These are phyloP conservation scores for Fringilla coelebs DNA, from an alignment of 2,797 vertebrate genomes.

Conservation along the genomic window DNA sequence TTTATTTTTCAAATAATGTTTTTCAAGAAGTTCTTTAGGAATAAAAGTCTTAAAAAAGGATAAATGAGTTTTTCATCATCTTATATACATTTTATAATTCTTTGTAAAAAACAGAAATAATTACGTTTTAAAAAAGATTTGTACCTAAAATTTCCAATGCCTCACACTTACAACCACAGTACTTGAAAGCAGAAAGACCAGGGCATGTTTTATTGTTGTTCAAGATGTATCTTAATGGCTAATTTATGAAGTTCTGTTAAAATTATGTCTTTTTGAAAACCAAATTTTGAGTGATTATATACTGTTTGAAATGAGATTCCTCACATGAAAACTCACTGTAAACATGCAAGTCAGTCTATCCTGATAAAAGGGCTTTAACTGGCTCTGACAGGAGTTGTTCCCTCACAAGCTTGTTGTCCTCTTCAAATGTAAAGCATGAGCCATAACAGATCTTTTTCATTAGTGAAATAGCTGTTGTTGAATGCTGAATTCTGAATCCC, in stretches of 20 bases:
- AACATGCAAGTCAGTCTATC: background rate
- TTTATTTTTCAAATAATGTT: conserved; percentile 68
- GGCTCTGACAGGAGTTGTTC: background rate
- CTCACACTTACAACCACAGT: conserved; percentile 26
- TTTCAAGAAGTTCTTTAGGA: conserved; percentile 58
- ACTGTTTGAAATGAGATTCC: background rate
- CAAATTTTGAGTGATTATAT: background rate
- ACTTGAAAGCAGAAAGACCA: conserved; percentile 63
- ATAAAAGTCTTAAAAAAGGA: conserved; percentile 51
- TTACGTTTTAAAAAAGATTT: conserved; percentile 26
- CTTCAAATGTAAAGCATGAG: background rate
- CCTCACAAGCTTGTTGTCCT: background rate
- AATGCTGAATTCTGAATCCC: background rate
- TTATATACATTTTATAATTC: conserved; percentile 62
- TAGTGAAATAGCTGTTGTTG: background rate
- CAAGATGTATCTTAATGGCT: background rate
- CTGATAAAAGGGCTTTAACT: background rate
- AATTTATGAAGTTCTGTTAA: conserved; percentile 8
- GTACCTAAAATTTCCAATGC: conserved; percentile 7
- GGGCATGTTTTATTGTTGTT: background rate
- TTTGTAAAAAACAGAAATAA: conserved; percentile 44
- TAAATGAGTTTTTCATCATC: conserved; percentile 58
- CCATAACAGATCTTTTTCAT: background rate
- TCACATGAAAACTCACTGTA: background rate
- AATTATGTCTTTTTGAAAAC: background rate